phyloP scores from a whole-genome alignment of 2,888 invertebrate genomes.

The Andrena dorsata region DNA sequence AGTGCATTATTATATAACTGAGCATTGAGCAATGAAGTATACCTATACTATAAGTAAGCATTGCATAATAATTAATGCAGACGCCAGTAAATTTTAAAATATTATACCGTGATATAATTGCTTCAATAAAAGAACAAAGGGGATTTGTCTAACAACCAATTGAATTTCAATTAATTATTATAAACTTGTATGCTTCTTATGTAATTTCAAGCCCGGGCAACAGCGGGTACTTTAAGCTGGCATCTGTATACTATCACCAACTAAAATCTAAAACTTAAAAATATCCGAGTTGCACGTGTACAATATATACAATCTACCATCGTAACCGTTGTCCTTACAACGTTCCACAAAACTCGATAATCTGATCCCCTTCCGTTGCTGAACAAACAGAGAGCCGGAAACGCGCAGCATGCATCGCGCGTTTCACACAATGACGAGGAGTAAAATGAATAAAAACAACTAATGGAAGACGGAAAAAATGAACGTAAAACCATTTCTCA shows the following conservation, averaged over 20 bases:
- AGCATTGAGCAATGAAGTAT: too few relatives aligned
- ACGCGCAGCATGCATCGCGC: conserved; percentile 1
- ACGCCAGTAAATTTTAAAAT: too few relatives aligned
- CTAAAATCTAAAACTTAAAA: background rate
- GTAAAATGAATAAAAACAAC: background rate
- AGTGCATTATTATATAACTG: too few relatives aligned
- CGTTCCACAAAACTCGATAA: background rate
- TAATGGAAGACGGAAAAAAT: background rate
- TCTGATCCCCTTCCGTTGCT: background rate
- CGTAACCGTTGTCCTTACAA: background rate
- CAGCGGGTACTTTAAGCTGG: too few relatives aligned
- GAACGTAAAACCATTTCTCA: background rate
- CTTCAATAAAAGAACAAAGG: too few relatives aligned
- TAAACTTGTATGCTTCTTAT: too few relatives aligned
- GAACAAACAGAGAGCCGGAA: conserved; percentile 31
- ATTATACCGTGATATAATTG: too few relatives aligned
- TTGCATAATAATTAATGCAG: too few relatives aligned
- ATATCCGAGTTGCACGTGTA: background rate
- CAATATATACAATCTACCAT: background rate
- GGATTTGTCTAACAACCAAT: too few relatives aligned
- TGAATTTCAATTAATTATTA: too few relatives aligned
- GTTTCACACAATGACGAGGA: background rate
- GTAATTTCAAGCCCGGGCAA: too few relatives aligned
- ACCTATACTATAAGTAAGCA: too few relatives aligned
- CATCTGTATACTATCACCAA: background rate